Evolutionary conservation across 2,113 vertebrate genomes (phyloP), one percentile per base, ranked within the genome.

Genomic region (Gymnorhina tibicen): DNA sequence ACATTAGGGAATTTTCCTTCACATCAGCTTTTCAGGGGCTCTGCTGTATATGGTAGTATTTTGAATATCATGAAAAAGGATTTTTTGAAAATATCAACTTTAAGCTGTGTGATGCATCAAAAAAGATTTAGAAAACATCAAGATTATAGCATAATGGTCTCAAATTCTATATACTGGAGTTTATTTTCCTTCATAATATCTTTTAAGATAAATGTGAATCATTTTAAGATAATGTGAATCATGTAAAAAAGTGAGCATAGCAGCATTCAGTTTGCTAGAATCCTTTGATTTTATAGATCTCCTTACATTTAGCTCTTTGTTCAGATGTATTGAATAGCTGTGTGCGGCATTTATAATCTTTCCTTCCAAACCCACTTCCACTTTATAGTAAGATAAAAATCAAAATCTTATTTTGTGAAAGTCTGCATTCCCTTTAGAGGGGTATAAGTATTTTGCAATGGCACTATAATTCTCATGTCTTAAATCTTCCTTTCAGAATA

Each of bases 251-350:
- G 53, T 49, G 32, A 87, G 28, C 49, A 89, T 63, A 63, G 42
- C 44, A 79, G 16, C 63, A 55, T 80, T 85, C 75, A 56, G 3
- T 68, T 81, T 91, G 11, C 28, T 75, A 47, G 2, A 23, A 49
- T 89, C 90, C 75, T 91, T 91, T 85, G 32, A 89, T 88, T 93
- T 79, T 85, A 75, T 79, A 94, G 62, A 44, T 85, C 50, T 82
- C 19, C 39, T 94, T 96, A 58, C 11, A 1, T 88, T 89, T 72
- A 63, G 14, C 20, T 92, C 46, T 9, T 1, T 52, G 55, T 80
- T 90, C 66, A 85, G 55, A 55, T 12, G 4, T 44, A 44, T 24
- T 68, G 50, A 77, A 49, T 55, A 78, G 41, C 56, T 78, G 9
- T 12, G 17, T 13, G 33, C 66, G 52, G 18, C 64, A 79, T 77